These are phyloP conservation scores for Cervus canadensis DNA, from an alignment of 2,113 vertebrate species.

Conservation along the genomic window DNA sequence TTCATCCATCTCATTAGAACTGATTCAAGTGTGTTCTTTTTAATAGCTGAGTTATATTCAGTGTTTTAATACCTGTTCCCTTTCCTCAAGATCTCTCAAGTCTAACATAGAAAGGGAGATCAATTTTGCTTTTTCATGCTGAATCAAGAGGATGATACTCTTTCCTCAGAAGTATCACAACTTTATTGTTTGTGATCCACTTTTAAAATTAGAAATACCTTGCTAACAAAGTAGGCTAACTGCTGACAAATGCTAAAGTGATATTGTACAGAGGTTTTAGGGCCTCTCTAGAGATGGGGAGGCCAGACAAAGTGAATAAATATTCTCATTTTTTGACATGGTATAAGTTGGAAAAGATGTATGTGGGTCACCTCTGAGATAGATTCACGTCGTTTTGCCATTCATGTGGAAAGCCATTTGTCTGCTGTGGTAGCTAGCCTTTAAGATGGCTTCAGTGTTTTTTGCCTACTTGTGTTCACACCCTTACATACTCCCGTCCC, in stretches of 20 bases:
- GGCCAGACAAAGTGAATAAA: not conserved
- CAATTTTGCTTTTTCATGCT: not conserved
- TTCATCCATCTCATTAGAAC: not conserved
- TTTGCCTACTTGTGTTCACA: not conserved
- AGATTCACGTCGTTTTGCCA: not conserved
- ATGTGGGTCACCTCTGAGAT: not conserved
- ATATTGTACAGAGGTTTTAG: not conserved
- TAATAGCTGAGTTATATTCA: not conserved
- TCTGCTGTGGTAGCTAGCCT: not conserved
- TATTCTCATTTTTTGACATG: not conserved
- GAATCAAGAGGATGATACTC: slow-evolving; percentile 1
- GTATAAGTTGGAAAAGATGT: not conserved
- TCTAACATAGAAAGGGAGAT: not conserved
- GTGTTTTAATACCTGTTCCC: not conserved
- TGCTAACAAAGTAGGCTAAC: not conserved
- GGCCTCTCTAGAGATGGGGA: not conserved
- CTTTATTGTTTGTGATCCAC: not conserved
- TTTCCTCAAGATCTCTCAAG: not conserved
- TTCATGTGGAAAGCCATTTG: not conserved
- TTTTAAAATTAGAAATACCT: slow-evolving; percentile 18
- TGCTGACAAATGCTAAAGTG: not conserved
- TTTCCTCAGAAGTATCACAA: not conserved
- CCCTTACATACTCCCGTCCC: not conserved
- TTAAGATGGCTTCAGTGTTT: not conserved
- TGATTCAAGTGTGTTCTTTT: not conserved